phyloP scores from a whole-genome alignment of 2,797 vertebrate genomes.

The Ibycter americanus region DNA sequence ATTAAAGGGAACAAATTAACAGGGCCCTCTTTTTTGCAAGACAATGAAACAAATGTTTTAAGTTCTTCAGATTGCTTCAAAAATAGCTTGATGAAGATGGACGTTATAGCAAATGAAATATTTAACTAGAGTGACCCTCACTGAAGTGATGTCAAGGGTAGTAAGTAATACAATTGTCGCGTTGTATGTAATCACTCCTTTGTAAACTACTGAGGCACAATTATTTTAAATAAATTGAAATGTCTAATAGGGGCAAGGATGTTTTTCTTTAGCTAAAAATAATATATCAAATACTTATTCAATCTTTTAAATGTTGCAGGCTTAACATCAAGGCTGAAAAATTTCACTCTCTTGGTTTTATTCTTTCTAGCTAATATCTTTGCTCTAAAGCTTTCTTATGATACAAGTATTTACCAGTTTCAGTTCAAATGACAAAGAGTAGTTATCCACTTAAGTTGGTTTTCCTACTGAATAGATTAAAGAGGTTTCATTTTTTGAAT shows the following conservation, averaged over 20 bases:
- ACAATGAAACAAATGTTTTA: conserved; percentile 48
- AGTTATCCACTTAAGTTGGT: conserved; percentile 37
- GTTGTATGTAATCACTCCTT: conserved; percentile 49
- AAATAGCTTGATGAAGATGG: conserved; percentile 59
- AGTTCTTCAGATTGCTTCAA: conserved; percentile 36
- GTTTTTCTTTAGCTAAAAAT: conserved; percentile 32
- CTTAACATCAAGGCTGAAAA: background rate
- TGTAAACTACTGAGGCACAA: conserved; percentile 38
- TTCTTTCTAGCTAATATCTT: background rate
- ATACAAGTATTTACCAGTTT: background rate
- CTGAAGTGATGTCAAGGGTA: conserved; percentile 53
- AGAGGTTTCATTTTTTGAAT: conserved; percentile 25
- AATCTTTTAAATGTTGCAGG: background rate
- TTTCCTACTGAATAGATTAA: conserved; percentile 38
- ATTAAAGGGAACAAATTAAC: conserved; percentile 35
- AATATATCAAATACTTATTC: background rate
- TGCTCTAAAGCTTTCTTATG: background rate
- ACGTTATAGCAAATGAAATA: conserved; percentile 55
- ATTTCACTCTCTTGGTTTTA: background rate
- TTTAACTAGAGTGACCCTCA: conserved; percentile 53
- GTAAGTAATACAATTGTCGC: conserved; percentile 60
- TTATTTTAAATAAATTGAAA: conserved; percentile 58
- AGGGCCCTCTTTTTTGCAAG: background rate
- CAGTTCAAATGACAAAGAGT: background rate
- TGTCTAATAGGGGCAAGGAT: background rate